Conservation (phyloP, 2,888 invertebrate species). For the Acanthosepion lycidas region DNA sequence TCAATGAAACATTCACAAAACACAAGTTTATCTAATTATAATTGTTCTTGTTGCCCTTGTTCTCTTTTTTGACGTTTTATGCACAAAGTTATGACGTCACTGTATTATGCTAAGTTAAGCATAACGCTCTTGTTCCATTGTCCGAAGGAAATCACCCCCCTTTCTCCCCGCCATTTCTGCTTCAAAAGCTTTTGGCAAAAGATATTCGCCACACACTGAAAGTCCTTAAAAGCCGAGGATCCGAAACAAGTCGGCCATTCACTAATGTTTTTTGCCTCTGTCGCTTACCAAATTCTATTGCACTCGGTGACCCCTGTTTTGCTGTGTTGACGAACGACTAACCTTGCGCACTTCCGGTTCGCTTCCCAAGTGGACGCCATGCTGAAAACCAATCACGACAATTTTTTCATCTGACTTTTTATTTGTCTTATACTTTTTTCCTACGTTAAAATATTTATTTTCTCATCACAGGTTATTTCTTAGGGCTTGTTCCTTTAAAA, state of each 20-base stretch:
- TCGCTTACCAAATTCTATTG: neutral
- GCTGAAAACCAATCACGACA: neutral
- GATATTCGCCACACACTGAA: no score
- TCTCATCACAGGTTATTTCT: neutral
- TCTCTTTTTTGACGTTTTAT: neutral
- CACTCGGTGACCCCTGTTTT: neutral
- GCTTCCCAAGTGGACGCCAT: constrained; percentile 7
- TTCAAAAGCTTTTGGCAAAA: neutral
- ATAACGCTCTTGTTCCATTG: neutral
- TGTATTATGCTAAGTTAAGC: neutral
- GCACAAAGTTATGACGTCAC: neutral
- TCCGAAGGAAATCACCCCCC: neutral
- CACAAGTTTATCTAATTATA: no score
- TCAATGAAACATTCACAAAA: no score
- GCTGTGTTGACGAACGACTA: neutral
- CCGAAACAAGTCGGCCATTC: neutral
- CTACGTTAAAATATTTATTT: neutral
- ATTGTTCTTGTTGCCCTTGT: no score
- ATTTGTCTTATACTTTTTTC: neutral
- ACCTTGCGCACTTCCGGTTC: neutral
- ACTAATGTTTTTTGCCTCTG: neutral
- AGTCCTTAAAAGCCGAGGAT: neutral
- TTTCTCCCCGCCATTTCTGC: neutral
- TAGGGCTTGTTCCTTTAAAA: neutral
- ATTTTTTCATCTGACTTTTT: neutral